Evolutionary conservation across 2,113 vertebrate species (phyloP), one percentile per base, ranked within the genome.

Genomic region (Pseudorasbora parva): DNA sequence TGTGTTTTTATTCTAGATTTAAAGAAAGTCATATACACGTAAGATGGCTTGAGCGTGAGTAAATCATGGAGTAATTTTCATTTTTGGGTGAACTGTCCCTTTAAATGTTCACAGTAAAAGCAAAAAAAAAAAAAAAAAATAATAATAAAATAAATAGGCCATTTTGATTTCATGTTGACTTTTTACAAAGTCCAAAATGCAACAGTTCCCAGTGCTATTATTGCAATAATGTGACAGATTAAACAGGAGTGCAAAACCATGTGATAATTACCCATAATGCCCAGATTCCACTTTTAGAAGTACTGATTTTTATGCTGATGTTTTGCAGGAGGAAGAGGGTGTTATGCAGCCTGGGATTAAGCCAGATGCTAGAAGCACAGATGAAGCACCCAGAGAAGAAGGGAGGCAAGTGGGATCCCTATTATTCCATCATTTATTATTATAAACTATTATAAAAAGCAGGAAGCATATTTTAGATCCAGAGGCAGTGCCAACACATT

Each of bases 331-430:
- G 25, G 79, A 37, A 85, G 84, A 74, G 30, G 37, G 66, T 86
- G 80, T 45, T 71, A 78, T 72, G 51, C 78, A 81, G 19, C 37
- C 79, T 89, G 74, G 75, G 82, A 78, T 84, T 51, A 83, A 47
- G 68, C 37, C 60, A 73, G 82, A 85, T 56, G 54, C 72, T 51
- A 73, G 62, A 74, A 62, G 17, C 30, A n/a, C 17, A 62, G 27
- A 85, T 74, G 43, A 90, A 68, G 37, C 71, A 25, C 43, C 23
- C 15, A 76, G 84, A 86, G 79, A 87, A 43, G 87, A 84, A 79
- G 10, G n/a, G 62, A 82, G 68, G 74, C 85, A 79, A 84, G 82
- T 80, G 79, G 33, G 15, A 23, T 71, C 9, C 23, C 82, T 82
- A 30, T 68, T 62, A 68, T 87, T 71, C 74, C 74, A 33, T 62